These are phyloP conservation scores for Camponotus floridanus DNA, from an alignment of 1,140 invertebrate genomes.

Conservation along the genomic window DNA sequence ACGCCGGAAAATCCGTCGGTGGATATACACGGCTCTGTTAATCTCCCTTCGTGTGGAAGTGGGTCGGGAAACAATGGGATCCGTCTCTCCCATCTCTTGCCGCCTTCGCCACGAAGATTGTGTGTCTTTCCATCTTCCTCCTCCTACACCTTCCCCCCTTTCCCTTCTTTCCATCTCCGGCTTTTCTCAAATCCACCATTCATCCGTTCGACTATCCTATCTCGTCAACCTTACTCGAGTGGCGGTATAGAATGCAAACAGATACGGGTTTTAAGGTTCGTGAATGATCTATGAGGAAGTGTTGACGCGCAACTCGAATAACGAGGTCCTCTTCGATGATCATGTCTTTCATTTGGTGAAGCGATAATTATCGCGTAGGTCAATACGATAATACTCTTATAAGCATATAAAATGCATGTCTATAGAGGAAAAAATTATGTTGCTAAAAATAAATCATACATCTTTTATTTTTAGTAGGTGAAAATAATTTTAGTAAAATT, in stretches of 20 bases:
- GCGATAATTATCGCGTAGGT: not conserved
- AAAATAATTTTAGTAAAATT: not conserved
- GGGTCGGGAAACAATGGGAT: slow-evolving; percentile 78
- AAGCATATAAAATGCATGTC: not conserved
- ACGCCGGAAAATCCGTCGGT: slow-evolving; percentile 71
- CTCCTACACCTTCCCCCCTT: slow-evolving; percentile 11
- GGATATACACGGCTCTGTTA: slow-evolving; percentile 69
- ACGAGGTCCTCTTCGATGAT: slow-evolving; percentile 33
- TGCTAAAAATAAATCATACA: not conserved
- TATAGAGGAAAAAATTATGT: not conserved
- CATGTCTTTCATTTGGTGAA: slow-evolving; percentile 12
- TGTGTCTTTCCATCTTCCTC: slow-evolving; percentile 56
- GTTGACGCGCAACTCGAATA: not conserved
- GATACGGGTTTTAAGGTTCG: slow-evolving; percentile 22
- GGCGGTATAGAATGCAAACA: slow-evolving; percentile 17
- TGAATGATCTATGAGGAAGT: slow-evolving; percentile 23
- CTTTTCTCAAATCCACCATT: slow-evolving; percentile 50
- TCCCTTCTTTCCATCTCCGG: slow-evolving; percentile 45
- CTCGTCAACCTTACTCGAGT: slow-evolving; percentile 35
- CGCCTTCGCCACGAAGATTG: slow-evolving; percentile 6
- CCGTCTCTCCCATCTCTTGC: slow-evolving; percentile 63
- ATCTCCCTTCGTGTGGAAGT: slow-evolving; percentile 75
- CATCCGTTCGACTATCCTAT: slow-evolving; percentile 47
- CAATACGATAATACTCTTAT: not conserved
- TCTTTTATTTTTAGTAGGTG: not conserved